phyloP scores from a whole-genome alignment of 2,797 vertebrate genomes.

The Arrhamphus sclerolepis region DNA sequence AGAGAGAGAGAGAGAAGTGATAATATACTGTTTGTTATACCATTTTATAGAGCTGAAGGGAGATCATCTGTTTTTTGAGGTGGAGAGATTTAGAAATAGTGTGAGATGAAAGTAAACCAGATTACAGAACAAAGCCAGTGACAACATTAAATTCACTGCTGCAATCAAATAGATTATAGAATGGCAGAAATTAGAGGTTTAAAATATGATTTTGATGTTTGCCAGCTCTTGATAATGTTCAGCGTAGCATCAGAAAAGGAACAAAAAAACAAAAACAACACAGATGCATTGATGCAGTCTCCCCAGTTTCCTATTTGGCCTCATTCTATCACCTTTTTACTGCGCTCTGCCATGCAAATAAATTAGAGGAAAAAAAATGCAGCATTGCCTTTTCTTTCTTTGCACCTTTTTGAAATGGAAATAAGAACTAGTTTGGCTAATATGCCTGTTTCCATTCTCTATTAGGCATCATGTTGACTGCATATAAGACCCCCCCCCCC shows the following conservation, averaged over 20 bases:
- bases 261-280: slow-evolving; percentile 38
- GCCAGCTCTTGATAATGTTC: slow-evolving; percentile 31
- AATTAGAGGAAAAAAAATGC: slow-evolving; percentile 61
- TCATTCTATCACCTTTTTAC: slow-evolving; percentile 71
- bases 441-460: slow-evolving; percentile 53
- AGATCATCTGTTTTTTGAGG: slow-evolving; percentile 49
- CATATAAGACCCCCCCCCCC: slow-evolving; percentile 26
- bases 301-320: slow-evolving; percentile 58
- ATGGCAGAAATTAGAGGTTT: slow-evolving; percentile 43
- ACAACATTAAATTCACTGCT: slow-evolving; percentile 52
- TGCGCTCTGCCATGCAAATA: slow-evolving; percentile 52
- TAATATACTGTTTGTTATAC: slow-evolving; percentile 20
- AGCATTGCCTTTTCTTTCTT: slow-evolving; percentile 51
- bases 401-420: slow-evolving; percentile 57
- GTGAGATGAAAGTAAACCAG: slow-evolving; percentile 57
- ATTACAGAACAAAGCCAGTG: slow-evolving; percentile 59
- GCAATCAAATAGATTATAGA: slow-evolving; percentile 56
- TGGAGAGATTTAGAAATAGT: slow-evolving; percentile 27
- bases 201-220: slow-evolving; percentile 58
- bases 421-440: slow-evolving; percentile 61
- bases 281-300: slow-evolving; percentile 43
- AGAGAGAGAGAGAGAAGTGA: slow-evolving; percentile 19
- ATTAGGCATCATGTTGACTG: slow-evolving; percentile 38
- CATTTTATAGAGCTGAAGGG: slow-evolving; percentile 30
- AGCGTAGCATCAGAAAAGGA: slow-evolving; percentile 9